A percentile compares a stretch with the other conserved stretches of the same genome.
Conservation (phyloP, 2,113 vertebrate genomes). For the Eleginops maclovinus region DNA sequence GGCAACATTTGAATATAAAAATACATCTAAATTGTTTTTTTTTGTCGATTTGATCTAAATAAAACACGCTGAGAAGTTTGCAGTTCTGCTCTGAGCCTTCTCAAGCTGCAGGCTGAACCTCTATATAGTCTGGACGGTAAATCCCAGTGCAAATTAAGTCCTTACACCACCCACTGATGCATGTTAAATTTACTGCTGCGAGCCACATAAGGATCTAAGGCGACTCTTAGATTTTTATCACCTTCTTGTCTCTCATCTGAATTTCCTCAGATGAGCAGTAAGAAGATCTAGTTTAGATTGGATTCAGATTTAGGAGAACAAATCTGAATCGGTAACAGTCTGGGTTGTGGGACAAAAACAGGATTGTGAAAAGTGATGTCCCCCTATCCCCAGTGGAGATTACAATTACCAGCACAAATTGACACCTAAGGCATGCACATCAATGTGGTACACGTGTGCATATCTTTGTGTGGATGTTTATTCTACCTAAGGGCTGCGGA, state of each 20-base stretch:
- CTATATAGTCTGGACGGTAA: neutral
- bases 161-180: neutral
- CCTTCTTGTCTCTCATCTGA: neutral
- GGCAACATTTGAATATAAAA: neutral
- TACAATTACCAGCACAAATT: neutral
- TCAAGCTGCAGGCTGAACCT: neutral
- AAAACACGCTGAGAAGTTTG: neutral
- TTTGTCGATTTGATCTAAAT: too few relatives aligned
- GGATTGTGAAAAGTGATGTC: neutral
- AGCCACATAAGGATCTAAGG: neutral
- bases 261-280: neutral
- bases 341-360: neutral
- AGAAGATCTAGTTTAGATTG: neutral
- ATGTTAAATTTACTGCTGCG: neutral
- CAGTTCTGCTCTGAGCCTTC: too few relatives aligned
- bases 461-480: conserved; percentile 8
- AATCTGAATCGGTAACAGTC: neutral
- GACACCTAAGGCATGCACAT: neutral
- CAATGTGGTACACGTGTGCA: neutral
- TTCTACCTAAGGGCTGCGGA: conserved; percentile 30
- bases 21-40: too few relatives aligned
- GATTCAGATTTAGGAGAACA: neutral
- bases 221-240: neutral
- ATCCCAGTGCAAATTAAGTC: neutral
- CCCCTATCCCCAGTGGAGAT: too few relatives aligned